These are phyloP conservation scores for Zalophus californianus DNA, from an alignment of 2,797 vertebrate species.

Conservation along the genomic window DNA sequence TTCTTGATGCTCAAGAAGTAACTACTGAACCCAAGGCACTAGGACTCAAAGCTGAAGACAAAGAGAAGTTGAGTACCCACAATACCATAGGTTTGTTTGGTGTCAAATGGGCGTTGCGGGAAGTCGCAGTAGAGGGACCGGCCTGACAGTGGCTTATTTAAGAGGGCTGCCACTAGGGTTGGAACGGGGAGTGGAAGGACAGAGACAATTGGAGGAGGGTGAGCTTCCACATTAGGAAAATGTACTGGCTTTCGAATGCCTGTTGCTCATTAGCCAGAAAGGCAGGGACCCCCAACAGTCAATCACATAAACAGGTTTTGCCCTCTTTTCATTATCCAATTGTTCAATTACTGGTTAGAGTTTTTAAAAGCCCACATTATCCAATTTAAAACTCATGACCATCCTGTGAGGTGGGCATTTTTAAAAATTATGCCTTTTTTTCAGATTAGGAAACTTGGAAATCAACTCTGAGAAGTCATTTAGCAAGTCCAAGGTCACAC, in stretches of 20 bases:
- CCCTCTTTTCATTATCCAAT: constrained; percentile 60
- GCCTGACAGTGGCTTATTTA: background rate
- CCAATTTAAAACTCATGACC: constrained; percentile 65
- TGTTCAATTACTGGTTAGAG: constrained; percentile 65
- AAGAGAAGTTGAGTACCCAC: background rate
- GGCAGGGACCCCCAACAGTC: constrained; percentile 32
- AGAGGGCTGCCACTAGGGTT: background rate
- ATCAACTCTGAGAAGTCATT: constrained; percentile 19
- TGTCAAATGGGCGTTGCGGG: background rate
- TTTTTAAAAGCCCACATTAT: constrained; percentile 61
- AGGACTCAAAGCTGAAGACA: background rate
- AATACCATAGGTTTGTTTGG: background rate
- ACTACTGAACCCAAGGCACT: background rate
- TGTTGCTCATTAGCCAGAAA: constrained; percentile 67
- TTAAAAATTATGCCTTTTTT: constrained; percentile 1
- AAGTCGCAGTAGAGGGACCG: background rate
- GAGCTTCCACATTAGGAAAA: background rate
- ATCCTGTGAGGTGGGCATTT: constrained; percentile 20
- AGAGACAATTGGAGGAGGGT: background rate
- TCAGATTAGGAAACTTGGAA: constrained; percentile 54
- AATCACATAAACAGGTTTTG: constrained; percentile 57
- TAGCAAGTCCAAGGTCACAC: background rate
- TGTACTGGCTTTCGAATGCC: background rate
- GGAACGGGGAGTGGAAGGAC: background rate
- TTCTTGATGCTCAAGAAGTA: background rate